phyloP scores from a whole-genome alignment of 2,113 vertebrate species.

The Mesitornis unicolor region DNA sequence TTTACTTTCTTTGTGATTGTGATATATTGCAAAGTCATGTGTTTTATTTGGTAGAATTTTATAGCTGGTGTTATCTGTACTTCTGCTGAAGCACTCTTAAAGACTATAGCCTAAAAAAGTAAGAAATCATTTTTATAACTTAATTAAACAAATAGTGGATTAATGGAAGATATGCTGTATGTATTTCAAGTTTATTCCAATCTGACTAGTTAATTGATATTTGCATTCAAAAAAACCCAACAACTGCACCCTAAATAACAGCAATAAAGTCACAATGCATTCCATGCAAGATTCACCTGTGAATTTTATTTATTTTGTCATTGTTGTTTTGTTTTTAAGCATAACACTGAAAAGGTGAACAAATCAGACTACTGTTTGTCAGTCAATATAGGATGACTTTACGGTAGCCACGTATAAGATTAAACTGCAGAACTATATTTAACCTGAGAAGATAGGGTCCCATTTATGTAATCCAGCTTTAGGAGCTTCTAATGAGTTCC shows the following conservation, averaged over 20 bases:
- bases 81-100: not conserved
- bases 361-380: not conserved
- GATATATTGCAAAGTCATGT: not conserved
- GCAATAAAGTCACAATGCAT: not conserved
- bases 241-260: not conserved
- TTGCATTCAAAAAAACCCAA: not conserved
- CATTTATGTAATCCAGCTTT: conserved; percentile 40
- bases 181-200: not conserved
- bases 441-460: conserved; percentile 23
- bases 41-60: not conserved
- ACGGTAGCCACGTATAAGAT: not conserved
- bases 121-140: not conserved
- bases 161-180: not conserved
- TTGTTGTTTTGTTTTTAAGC: not conserved
- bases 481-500: conserved; percentile 32
- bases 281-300: not conserved
- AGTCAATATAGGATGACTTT: not conserved
- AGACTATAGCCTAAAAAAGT: not conserved
- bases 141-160: not conserved
- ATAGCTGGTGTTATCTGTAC: not conserved
- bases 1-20: not conserved
- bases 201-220: not conserved
- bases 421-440: conserved; percentile 39
- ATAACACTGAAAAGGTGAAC: not conserved
- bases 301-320: not conserved